Evolutionary conservation across 2,113 vertebrate genomes (phyloP).

Genomic region (Vireo altiloquus): DNA sequence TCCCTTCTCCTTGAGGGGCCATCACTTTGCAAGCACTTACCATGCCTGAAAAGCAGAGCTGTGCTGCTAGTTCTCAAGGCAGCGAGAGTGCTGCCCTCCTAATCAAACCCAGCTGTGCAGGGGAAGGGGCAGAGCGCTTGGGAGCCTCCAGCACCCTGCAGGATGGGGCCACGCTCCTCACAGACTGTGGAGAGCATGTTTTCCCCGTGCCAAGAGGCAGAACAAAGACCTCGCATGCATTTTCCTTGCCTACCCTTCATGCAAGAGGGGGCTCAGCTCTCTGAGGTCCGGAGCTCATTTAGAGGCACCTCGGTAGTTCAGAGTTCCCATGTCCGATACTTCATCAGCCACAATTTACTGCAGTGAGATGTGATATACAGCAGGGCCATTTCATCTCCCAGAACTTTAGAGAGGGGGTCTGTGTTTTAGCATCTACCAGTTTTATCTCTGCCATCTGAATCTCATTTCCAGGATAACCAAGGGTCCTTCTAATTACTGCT

Average conservation of each 20-base stretch:
- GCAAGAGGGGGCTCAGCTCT: conserved; percentile 13
- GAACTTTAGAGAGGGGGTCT: conserved; percentile 62
- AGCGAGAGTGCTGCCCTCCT: background rate
- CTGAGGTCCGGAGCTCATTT: conserved; percentile 50
- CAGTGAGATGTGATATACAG: conserved; percentile 76
- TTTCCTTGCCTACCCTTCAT: conserved; percentile 35
- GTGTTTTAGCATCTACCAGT: conserved; percentile 63
- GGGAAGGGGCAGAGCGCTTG: background rate
- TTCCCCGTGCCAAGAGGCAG: background rate
- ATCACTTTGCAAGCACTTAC: conserved; percentile 6
- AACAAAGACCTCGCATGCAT: background rate
- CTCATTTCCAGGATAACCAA: conserved; percentile 66
- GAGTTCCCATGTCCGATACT: conserved; percentile 60
- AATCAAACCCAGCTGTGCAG: background rate
- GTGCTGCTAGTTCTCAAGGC: background rate
- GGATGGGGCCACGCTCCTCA: background rate
- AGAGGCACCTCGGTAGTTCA: conserved; percentile 63
- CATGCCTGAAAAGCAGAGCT: background rate
- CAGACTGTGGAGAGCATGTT: background rate
- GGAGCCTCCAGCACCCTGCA: background rate
- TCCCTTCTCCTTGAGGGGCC: conserved; percentile 28
- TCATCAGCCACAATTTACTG: conserved; percentile 73
- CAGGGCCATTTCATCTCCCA: conserved; percentile 70
- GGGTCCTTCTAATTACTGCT: conserved; percentile 58
- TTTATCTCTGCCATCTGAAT: conserved; percentile 74